Base-by-base conservation (phyloP, 2,888 invertebrate species). In the Villa cingulata region DNA sequence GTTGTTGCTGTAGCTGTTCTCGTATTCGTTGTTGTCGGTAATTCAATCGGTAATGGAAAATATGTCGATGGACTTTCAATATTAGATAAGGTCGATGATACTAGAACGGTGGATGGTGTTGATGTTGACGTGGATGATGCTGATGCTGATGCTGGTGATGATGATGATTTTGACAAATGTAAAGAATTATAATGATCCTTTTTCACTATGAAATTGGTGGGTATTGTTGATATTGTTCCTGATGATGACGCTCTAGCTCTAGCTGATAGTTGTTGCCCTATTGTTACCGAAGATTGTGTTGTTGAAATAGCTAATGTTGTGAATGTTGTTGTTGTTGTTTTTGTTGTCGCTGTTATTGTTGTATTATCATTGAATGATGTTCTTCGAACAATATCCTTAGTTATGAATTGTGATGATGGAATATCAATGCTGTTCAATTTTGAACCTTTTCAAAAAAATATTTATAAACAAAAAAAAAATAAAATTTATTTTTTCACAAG, bases 61-160 rank as follows among this genome's bases (percentile, higher is more conserved):
- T 12, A 17, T 37, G 37, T 42, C 15, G 46, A 37, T 37, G 37
- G 29, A 42, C 37, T 37, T 37, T 41, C 41, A 42, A 37, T 41
- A 37, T 17, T 41, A 10, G 18, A 37, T 9, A 14, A 15, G 37
- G 16, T 37, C 4, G 37, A 38, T 36, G 39, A 38, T 37, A 41
- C 20, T 50, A 51, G 41, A 34, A 53, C 40, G 42, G 50, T 43
- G 50, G 55, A 52, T 49, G 51, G 41, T 43, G 23, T 23, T 23
- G 23, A 6, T 23, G 39, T 37, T 38, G 42, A 27, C 49, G 52
- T 43, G 34, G 53, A 38, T 43, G 49, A 41, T 51, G 55, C 53
- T 50, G 51, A 43, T 41, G 46, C 51, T 51, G 53, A 51, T 47
- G 58, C 54, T 55, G 56, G 45, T 54, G 56, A 52, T 54, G 55